Base-by-base conservation (phyloP, 2,797 vertebrate genomes). In the Tapera naevia region DNA sequence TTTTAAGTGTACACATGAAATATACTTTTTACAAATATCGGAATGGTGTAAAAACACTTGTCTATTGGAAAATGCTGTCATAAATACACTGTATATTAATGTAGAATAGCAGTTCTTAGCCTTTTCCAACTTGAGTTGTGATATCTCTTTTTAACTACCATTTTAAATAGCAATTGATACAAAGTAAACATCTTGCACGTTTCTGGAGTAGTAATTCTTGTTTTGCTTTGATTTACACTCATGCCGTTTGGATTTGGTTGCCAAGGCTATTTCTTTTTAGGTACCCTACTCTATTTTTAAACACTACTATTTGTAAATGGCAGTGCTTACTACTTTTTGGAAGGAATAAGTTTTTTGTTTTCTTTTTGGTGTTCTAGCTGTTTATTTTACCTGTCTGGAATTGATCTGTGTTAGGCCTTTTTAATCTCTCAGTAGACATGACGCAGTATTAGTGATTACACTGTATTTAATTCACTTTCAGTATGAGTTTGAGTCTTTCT, bases 121-220 rank as follows among this genome's bases (percentile, higher is more conserved):
- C 95, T 93, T 93, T 88, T 88, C 90, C 94, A 95, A 96, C 94
- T 91, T 81, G 80, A 95, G 83, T 95, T 83, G 80, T 96, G 94
- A 81, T 91, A 78, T 87, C 86, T 92, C 92, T 96, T 94, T 48
- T 96, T 86, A 94, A 95, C 96, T 94, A 94, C 48, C 75, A 11
- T 97, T 95, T 97, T 85, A 91, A 94, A 74, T 96, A 96, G 94
- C 87, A 91, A 95, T 93, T 92, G 91, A 96, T 95, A 82, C 95
- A 96, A 95, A 94, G 87, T 96, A 95, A 94, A 91, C 87, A 96
- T 96, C 97, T 94, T 97, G 94, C 98, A 98, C 96, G 73, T 97
- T 97, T 93, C 92, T 98, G 97, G 94, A 95, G 95, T 96, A 97
- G 91, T 94, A 92, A 92, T 96, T 96, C 94, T 97, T 97, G 89